A percentile compares a stretch with the other conserved stretches of the same genome.
Evolutionary conservation across 2,797 vertebrate genomes (phyloP).

Genomic region (Leucoraja ocellata): DNA sequence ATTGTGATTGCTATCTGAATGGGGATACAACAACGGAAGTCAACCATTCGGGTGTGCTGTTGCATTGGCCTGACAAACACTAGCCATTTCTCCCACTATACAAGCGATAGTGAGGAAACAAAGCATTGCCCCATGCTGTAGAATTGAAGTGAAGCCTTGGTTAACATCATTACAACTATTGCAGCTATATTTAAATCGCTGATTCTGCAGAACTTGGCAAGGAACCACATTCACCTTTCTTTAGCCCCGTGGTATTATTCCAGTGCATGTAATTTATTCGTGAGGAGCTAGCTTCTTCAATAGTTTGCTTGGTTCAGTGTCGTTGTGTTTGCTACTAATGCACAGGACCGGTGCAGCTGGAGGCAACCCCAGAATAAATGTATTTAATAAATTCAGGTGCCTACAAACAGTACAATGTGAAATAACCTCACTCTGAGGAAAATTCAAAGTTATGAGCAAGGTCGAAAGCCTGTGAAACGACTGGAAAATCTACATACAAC

Average conservation of each 20-base stretch:
- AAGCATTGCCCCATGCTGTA: not conserved
- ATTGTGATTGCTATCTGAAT: not conserved
- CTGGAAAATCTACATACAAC: not conserved
- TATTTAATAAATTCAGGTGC: not conserved
- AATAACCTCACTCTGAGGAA: not conserved
- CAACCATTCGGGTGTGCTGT: constrained; percentile 6
- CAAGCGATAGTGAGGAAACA: not conserved
- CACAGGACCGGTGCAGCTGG: not conserved
- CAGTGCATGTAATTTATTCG: not conserved
- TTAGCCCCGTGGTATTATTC: not conserved
- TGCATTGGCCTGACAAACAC: not conserved
- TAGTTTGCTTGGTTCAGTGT: not conserved
- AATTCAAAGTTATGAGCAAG: not conserved
- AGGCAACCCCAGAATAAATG: not conserved
- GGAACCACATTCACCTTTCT: not conserved
- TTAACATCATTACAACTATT: not conserved
- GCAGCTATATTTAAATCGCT: not conserved
- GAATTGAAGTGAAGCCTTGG: not conserved
- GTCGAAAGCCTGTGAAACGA: not conserved
- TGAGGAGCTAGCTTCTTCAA: not conserved
- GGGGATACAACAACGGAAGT: not conserved
- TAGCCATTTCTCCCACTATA: not conserved
- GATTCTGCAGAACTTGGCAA: not conserved
- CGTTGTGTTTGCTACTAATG: not conserved
- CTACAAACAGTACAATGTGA: not conserved